A percentile compares a stretch with the other conserved stretches of the same genome.
Conservation (phyloP, 2,113 vertebrate species). For the Etia nguti region DNA sequence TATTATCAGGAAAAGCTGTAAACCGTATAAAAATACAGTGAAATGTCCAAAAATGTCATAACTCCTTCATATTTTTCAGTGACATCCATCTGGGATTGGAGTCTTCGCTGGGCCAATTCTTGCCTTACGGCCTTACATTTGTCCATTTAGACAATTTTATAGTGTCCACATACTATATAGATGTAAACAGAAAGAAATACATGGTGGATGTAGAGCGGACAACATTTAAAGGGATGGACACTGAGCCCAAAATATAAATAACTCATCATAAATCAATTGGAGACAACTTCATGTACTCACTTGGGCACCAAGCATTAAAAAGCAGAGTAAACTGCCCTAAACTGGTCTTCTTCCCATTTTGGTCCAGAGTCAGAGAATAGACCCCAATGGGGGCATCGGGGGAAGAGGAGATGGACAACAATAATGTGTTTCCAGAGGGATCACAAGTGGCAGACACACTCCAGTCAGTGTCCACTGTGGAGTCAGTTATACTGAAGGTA, state of each 20-base stretch:
- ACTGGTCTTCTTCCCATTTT: constrained; percentile 65
- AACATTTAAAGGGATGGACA: background rate
- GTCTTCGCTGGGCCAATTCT: background rate
- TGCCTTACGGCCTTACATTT: background rate
- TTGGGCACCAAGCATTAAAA: constrained; percentile 87
- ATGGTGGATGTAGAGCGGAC: background rate
- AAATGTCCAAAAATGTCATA: background rate
- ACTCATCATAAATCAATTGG: background rate
- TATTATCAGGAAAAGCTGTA: background rate
- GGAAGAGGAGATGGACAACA: constrained; percentile 69
- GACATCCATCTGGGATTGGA: background rate
- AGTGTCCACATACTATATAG: background rate
- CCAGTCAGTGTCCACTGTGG: constrained; percentile 69
- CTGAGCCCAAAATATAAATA: background rate
- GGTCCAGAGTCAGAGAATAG: constrained; percentile 78
- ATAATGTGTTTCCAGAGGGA: constrained; percentile 48
- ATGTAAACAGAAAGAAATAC: background rate
- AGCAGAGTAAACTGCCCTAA: constrained; percentile 80
- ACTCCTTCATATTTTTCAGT: background rate
- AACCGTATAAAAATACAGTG: background rate
- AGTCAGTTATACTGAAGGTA: constrained; percentile 61
- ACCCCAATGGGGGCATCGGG: constrained; percentile 73
- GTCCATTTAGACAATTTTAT: background rate
- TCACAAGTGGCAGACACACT: constrained; percentile 43
- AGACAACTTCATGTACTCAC: constrained; percentile 57